These are phyloP conservation scores for Mythimna albipuncta DNA, from an alignment of 2,888 invertebrate species.

Conservation along the genomic window DNA sequence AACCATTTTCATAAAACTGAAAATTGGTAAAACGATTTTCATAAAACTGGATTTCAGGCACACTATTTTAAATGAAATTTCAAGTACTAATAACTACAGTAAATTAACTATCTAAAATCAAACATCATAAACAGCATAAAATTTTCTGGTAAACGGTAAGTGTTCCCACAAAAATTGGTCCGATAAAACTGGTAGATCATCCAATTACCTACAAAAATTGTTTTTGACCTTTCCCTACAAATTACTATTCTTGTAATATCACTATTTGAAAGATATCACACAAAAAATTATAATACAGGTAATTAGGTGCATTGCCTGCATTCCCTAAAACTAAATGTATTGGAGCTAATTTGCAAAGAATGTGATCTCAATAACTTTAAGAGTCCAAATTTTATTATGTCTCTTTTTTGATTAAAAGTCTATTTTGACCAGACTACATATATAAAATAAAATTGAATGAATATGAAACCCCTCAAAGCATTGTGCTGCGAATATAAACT, in stretches of 20 bases:
- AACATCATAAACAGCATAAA: neutral
- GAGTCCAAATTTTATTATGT: neutral
- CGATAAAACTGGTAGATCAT: neutral
- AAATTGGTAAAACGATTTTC: neutral
- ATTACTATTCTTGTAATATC: neutral
- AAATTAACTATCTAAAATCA: neutral
- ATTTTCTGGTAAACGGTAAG: neutral
- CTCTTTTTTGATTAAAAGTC: neutral
- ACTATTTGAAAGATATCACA: neutral
- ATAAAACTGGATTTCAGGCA: neutral
- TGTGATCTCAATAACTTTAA: neutral
- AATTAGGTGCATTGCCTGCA: neutral
- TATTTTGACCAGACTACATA: neutral
- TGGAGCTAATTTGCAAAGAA: neutral
- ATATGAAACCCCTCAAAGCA: slow-evolving; percentile 1
- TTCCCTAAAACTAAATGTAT: neutral
- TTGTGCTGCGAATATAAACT: slow-evolving; percentile 3
- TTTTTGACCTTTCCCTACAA: neutral
- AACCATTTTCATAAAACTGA: neutral
- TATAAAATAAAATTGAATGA: slow-evolving; percentile 9
- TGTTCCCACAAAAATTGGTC: neutral
- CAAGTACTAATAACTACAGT: neutral
- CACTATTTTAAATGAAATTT: neutral
- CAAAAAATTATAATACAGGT: neutral
- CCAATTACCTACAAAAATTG: neutral